Evolutionary conservation across 2,113 vertebrate genomes (phyloP), one percentile per base, ranked within the genome.

Genomic region (Patagioenas fasciata): DNA sequence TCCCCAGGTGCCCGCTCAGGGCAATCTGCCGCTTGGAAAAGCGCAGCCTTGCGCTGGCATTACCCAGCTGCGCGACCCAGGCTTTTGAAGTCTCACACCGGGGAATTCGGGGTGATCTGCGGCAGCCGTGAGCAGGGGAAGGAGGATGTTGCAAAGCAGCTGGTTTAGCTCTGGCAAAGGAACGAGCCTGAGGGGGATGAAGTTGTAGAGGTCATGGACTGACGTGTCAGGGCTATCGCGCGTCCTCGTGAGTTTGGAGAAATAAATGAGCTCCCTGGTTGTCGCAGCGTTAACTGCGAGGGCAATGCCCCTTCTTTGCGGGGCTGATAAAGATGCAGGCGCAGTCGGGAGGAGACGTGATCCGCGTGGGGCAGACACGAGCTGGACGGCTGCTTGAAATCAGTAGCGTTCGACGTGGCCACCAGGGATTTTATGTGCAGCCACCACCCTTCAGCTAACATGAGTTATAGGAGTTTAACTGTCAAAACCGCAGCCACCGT

Each of bases 1-100:
- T 96, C 91, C 95, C 95, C 80, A 64, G 93, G 57, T 96, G 88
- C 93, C 92, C 42, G 12, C 91, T 91, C 32, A 34, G 72, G 93
- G 90, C 96, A 80, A 50, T 85, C 53, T 97, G 89, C 86, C 15
- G 5, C 21, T 7, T 74, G 78, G 50, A 80, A 54, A 89, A 94
- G 71, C 0, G 34, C 17, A 69, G 72, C 82, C 84, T 87, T 31
- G 14, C 66, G 77, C 91, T 91, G 25, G 48, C 67, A 2, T 57
- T 57, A 54, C 88, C 87, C 72, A 79, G 75, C 87, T 85, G 85
- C 19, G 60, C 50, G 20, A 77, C 67, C 56, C 31, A n/a, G 60
- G 24, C 28, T 92, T 86, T 79, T 91, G 91, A 88, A 88, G 86
- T 87, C 40, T 67, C 54, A 13, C 67, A 2, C 62, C 74, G 74